Base-by-base conservation (phyloP, 2,888 invertebrate species). In the Xanthorhoe spadicearia region DNA sequence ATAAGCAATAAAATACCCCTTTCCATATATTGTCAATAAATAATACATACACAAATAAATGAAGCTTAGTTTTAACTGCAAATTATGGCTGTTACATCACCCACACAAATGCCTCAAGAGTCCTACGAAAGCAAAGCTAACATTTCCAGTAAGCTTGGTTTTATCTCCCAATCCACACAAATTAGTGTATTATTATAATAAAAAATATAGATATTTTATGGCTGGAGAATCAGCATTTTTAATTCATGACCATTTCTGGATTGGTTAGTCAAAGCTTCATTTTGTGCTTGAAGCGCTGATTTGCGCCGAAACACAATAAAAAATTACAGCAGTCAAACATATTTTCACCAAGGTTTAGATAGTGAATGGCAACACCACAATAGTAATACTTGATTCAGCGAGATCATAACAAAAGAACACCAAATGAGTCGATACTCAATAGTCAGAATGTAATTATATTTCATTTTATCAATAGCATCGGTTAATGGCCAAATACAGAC, bases 31-130 rank as follows among this genome's bases (percentile, higher is more conserved):
- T 48, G 28, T 62, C 62, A 63, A 61, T 64, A 61, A 61, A 66
- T 61, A 64, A 48, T 64, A 61, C 19, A 62, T 66, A 57, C n/a
- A 67, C 59, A 17, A 52, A 64, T 63, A 18, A 66, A 74, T 69
- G 61, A 74, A 68, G 73, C 66, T 66, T 72, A 72, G 49, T 66
- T 56, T 61, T 56, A 56, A 77, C 75, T 80, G 77, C 79, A 80
- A 77, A 86, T 88, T 91, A 92, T 92, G 92, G 92, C 92, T 83
- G 92, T 93, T 92, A 93, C 92, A 92, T 92, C 84, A 90, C 90
- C 89, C 87, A 84, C 81, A 83, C 77, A 83, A 83, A 83, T 81
- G 80, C 78, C 75, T 83, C 71, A 65, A 71, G 71, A 32, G 35
- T 70, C 71, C 65, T 73, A 77, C 71, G 74, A 70, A 85, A 85